Evolutionary conservation across 2,888 invertebrate species (phyloP).

Genomic region (Epistrophe eligans): DNA sequence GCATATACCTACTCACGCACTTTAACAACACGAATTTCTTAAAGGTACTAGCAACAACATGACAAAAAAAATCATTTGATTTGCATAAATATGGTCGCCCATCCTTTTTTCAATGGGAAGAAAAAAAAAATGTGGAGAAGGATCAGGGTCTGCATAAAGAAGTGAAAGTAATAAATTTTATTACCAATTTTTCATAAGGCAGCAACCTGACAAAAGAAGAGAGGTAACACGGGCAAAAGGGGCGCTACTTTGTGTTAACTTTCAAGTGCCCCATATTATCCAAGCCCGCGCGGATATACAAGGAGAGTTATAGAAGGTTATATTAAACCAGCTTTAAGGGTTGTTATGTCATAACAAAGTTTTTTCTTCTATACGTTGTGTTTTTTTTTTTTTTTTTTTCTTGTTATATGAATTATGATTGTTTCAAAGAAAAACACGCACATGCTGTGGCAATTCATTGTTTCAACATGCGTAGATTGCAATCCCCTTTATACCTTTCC

Average conservation of each 20-base stretch:
- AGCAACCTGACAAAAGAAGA: conserved; percentile 11
- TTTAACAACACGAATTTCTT: conserved; percentile 35
- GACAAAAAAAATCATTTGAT: conserved; percentile 54
- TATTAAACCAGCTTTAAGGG: conserved; percentile 57
- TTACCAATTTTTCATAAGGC: conserved; percentile 61
- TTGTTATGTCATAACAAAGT: conserved; percentile 73
- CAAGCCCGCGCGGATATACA: background rate
- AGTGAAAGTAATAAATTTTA: conserved; percentile 74
- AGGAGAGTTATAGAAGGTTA: conserved; percentile 10
- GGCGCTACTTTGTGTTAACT: conserved; percentile 7
- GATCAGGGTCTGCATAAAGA: conserved; percentile 16
- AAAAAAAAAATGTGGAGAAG: too few species aligned
- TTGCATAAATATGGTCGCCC: conserved; percentile 63
- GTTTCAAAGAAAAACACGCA: conserved; percentile 73
- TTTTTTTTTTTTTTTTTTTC: conserved; percentile 43
- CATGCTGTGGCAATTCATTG: conserved; percentile 69
- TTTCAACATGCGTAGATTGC: conserved; percentile 69
- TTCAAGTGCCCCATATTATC: conserved; percentile 54
- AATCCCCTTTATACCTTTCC: conserved; percentile 16
- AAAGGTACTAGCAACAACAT: background rate
- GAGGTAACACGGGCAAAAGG: background rate
- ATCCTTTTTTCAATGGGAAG: background rate
- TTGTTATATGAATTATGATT: conserved; percentile 71
- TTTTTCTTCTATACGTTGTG: conserved; percentile 28
- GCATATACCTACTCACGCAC: conserved; percentile 49